Conservation (phyloP, 2,113 vertebrate genomes). For the Axis porcinus region DNA sequence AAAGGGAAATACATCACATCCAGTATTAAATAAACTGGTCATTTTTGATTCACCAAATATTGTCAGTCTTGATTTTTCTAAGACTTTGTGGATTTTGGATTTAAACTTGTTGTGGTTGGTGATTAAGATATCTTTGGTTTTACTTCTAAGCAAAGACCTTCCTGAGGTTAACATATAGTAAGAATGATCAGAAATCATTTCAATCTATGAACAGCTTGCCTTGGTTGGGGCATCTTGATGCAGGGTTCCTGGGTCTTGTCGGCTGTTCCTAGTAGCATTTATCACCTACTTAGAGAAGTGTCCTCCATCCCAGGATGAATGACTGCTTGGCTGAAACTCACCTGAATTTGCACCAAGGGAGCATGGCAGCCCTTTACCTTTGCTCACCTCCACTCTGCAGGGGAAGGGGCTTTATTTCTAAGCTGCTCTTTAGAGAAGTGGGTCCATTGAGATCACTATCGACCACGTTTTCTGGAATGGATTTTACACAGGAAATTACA, state of each 20-base stretch:
- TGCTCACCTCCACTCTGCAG: neutral
- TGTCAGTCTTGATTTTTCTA: neutral
- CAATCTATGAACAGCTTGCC: neutral
- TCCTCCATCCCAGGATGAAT: neutral
- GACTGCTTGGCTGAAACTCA: neutral
- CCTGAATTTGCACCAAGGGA: neutral
- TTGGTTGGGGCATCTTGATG: too few species aligned
- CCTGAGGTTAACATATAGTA: neutral
- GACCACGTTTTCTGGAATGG: neutral
- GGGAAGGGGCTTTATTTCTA: neutral
- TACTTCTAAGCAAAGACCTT: neutral
- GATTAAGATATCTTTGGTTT: neutral
- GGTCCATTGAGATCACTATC: neutral
- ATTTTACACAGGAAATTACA: neutral
- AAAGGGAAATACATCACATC: neutral
- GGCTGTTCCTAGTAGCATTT: neutral
- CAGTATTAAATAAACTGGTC: neutral
- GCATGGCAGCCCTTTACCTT: fast-evolving
- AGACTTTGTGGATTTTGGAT: neutral
- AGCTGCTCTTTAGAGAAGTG: neutral
- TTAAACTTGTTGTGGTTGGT: neutral
- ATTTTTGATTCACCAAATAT: neutral
- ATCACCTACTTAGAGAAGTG: neutral
- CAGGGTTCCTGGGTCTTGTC: neutral
- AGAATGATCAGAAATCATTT: neutral